Base-by-base conservation (phyloP, 1,140 invertebrate species). In the Zaprionus tsacasi region DNA sequence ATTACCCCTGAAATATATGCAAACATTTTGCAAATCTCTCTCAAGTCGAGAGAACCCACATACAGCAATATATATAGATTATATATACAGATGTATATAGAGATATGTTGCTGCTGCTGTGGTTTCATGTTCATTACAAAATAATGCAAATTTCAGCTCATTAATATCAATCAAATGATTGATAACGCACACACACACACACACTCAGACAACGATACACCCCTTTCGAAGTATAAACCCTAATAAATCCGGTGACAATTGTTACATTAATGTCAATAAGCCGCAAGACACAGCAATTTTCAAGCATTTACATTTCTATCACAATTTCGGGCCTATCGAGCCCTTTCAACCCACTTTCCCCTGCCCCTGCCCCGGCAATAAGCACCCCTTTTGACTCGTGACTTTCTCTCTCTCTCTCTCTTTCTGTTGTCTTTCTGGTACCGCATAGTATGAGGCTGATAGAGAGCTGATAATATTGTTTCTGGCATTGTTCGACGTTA, bases 211-310 rank as follows among this genome's bases (percentile, higher is more conserved):
- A 3, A 30, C 27, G 27, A 30, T 30, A 30, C 33, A 35, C 33
- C 33, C 33, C 33, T 35, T 35, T 35, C 10, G 33, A 8, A 35
- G 6, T 35, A 36, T 25, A 55, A 36, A 27, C 66, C 61, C 78
- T 91, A 91, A 91, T 91, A 91, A 91, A 91, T 91, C 91, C 86
- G 76, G 81, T 91, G 90, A 91, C 91, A 91, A 91, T 91, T 91
- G 91, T 81, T 91, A 88, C 86, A 90, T 91, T 91, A 91, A 91
- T 91, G 91, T 91, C 91, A 91, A 90, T 91, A 91, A 91, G 89
- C 89, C 74, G 64, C 74, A 76, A 76, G 67, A 63, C 76, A 76
- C 45, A 82, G 50, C 68, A 65, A 81, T 78, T 71, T 75, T 64
- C 64, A 50, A 57, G 70, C 68, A 85, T 88, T 89, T 83, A 61